phyloP scores from a whole-genome alignment of 2,888 invertebrate species.

The Sympetrum striolatum region DNA sequence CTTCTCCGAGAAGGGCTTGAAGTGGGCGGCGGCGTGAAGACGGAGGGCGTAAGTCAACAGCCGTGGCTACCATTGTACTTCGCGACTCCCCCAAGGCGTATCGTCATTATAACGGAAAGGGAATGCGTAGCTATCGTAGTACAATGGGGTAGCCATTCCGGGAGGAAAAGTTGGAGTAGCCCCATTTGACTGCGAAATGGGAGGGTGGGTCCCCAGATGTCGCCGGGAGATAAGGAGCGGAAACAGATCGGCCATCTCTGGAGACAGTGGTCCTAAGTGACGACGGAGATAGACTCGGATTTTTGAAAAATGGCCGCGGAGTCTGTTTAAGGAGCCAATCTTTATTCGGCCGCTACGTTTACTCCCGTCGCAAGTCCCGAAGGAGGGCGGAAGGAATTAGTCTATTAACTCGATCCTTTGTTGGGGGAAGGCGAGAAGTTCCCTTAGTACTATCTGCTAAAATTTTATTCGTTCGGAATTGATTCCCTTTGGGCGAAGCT shows the following conservation, averaged over 20 bases:
- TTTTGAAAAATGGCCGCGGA: no score
- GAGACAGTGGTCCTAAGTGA: not conserved
- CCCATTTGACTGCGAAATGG: not conserved
- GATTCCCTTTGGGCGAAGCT: not conserved
- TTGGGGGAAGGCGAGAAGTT: not conserved
- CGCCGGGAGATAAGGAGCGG: not conserved
- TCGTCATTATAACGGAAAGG: not conserved
- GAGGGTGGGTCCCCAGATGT: not conserved
- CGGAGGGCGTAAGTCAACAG: not conserved
- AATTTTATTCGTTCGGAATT: not conserved
- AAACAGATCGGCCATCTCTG: not conserved
- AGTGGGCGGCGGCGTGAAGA: not conserved
- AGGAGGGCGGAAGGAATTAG: not conserved
- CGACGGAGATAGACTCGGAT: not conserved
- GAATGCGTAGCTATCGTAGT: not conserved
- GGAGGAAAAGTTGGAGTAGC: not conserved
- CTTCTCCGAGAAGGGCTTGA: not conserved
- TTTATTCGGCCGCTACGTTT: no score
- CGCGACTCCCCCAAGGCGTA: not conserved
- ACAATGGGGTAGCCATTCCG: not conserved
- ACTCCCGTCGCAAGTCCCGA: no score
- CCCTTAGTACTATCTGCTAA: no score
- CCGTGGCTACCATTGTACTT: not conserved
- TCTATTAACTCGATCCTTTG: not conserved
- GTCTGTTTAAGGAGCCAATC: no score